Conservation (phyloP, 1,140 invertebrate genomes). For the Heliconius nattereri region DNA sequence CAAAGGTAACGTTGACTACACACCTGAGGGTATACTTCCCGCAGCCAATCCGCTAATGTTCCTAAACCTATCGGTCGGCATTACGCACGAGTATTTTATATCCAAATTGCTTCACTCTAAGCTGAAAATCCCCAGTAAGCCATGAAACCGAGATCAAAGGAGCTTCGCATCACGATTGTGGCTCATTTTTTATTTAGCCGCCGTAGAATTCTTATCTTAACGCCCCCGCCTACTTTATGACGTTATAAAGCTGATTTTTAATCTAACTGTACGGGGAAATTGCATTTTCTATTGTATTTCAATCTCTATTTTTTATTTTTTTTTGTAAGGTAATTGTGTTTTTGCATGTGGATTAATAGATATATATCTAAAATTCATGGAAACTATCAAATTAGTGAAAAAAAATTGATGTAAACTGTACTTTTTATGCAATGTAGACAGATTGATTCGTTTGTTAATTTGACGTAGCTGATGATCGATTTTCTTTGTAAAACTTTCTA, state of each 20-base stretch:
- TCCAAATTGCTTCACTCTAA: slow-evolving; percentile 71
- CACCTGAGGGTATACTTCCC: slow-evolving; percentile 16
- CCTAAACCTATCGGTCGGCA: slow-evolving; percentile 69
- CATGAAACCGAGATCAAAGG: slow-evolving; percentile 79
- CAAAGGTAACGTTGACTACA: slow-evolving; percentile 11
- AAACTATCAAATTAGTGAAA: too few species aligned
- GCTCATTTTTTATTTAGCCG: slow-evolving; percentile 80
- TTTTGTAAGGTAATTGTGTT: slow-evolving; percentile 11
- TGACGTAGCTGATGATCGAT: too few species aligned
- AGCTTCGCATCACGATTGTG: slow-evolving; percentile 74
- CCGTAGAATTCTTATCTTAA: slow-evolving; percentile 76
- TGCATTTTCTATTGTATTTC: slow-evolving; percentile 37
- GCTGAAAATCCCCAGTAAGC: slow-evolving; percentile 74
- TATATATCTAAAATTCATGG: too few species aligned
- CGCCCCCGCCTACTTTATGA: slow-evolving; percentile 75
- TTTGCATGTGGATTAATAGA: neutral
- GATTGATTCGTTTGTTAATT: too few species aligned
- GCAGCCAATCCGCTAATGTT: slow-evolving; percentile 72
- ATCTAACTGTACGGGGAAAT: slow-evolving; percentile 67
- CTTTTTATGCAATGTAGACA: too few species aligned
- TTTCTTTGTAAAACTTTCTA: too few species aligned
- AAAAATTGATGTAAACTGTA: too few species aligned
- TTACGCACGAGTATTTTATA: slow-evolving; percentile 71
- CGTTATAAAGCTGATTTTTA: slow-evolving; percentile 81
- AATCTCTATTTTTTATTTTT: slow-evolving; percentile 24